Evolutionary conservation across 2,888 invertebrate species (phyloP).

Genomic region (Aporophyla lueneburgensis): DNA sequence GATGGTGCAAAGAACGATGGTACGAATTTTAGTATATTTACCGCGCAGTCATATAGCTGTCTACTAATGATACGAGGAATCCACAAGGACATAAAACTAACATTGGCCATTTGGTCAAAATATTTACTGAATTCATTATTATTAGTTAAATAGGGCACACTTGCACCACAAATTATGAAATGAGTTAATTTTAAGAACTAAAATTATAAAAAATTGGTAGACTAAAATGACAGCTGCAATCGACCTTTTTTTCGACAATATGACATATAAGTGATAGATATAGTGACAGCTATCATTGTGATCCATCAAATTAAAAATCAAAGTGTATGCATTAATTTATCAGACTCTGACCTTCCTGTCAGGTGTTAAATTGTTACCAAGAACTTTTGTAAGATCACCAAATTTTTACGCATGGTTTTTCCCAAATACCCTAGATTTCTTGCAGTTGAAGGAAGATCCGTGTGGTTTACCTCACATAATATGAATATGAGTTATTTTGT

Average conservation of each 20-base stretch:
- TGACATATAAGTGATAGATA: too few relatives aligned
- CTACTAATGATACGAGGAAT: not conserved
- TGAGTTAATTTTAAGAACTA: too few relatives aligned
- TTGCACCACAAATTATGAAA: not conserved
- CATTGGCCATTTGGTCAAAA: not conserved
- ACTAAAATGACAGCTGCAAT: too few relatives aligned
- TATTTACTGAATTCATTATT: not conserved
- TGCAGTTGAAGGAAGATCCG: slow-evolving; percentile 36
- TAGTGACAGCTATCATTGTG: too few relatives aligned
- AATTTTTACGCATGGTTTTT: slow-evolving; percentile 22
- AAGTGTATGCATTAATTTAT: not conserved
- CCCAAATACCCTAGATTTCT: not conserved
- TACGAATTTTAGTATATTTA: too few relatives aligned
- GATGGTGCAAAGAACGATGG: too few relatives aligned
- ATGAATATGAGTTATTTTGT: not conserved
- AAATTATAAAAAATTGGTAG: too few relatives aligned
- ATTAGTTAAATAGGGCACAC: not conserved
- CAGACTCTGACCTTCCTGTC: not conserved
- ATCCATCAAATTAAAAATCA: too few relatives aligned
- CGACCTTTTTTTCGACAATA: too few relatives aligned
- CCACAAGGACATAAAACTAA: not conserved
- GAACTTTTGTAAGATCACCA: slow-evolving; percentile 10
- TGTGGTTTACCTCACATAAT: slow-evolving; percentile 10
- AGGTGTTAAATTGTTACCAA: slow-evolving; percentile 12
- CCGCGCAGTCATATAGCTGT: not conserved